Conservation (phyloP, 2,113 vertebrate species). For the Gasterosteus aculeatus region DNA sequence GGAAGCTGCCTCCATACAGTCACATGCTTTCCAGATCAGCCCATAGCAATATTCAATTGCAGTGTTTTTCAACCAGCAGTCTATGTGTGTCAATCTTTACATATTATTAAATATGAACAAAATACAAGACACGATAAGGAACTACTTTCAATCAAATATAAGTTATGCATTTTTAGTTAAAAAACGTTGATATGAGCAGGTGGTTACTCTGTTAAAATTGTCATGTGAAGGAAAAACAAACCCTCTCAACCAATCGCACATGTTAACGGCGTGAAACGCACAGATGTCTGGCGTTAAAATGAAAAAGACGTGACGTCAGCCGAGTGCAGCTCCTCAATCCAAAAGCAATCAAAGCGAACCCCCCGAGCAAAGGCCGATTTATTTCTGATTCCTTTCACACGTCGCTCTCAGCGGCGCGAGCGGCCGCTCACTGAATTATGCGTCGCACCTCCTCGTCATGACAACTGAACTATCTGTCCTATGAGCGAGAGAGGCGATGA, state of each 20-base stretch:
- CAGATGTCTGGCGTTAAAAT: conserved; percentile 14
- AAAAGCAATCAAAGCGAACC: conserved; percentile 42
- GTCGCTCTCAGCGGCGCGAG: conserved; percentile 24
- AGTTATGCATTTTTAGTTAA: neutral
- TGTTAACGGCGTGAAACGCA: neutral
- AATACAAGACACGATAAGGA: neutral
- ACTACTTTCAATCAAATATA: neutral
- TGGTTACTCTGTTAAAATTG: neutral
- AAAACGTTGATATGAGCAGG: neutral
- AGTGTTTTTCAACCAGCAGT: neutral
- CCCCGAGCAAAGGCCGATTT: neutral
- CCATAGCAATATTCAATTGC: neutral
- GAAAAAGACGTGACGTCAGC: conserved; percentile 57
- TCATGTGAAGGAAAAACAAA: neutral
- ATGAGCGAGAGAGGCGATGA: conserved; percentile 48
- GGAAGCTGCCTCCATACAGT: neutral
- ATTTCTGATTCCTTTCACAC: neutral
- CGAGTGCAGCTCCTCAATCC: conserved; percentile 54
- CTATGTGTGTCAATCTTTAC: too few species aligned
- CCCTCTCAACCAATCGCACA: neutral
- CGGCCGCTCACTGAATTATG: conserved; percentile 35
- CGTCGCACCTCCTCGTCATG: conserved; percentile 66
- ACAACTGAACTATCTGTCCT: conserved; percentile 63
- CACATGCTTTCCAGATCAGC: neutral
- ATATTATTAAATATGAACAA: too few species aligned